Base-by-base conservation (phyloP, 2,888 invertebrate genomes). In the Stomorhina lunata region DNA sequence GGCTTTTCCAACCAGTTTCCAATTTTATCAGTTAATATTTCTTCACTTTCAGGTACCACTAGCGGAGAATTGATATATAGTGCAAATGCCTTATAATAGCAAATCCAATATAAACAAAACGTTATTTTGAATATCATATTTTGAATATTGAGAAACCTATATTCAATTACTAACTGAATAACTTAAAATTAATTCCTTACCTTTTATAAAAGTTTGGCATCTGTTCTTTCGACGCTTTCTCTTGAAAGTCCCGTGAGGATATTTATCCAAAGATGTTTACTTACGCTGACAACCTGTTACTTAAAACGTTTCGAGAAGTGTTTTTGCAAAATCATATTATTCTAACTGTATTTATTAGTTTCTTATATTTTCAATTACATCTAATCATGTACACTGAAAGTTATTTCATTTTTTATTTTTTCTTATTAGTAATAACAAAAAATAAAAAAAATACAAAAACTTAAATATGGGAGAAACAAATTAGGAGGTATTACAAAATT, bases 1-100 rank as follows among this genome's bases (percentile, higher is more conserved):
- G 88, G 81, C 15, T 68, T 76, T 34, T 40, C 10, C 48, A 82
- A 59, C 75, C 79, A 76, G 10, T 2, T 79, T 37, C 66, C 65
- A 43, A 82, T 76, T 0, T 20, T 27, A 37, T 43, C 45, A 10
- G 22, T n/a, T 25, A 66, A 12, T 37, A 79, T 59, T 9, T 79
- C 27, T 7, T 27, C 34, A 34, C 43, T 32, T 25, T 10, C 4
- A 0, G 25, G 9, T 50, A 12, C 22, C 37, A 12, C 15, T 10
- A 12, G 0, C 32, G 15, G 10, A 2, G 59, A 45, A 53, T 59
- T 76, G 1, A 50, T n/a, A 68, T 43, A 61, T 0, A 59, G 27
- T 22, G 55, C 50, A 0, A 45, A 25, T 2, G 55, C 17, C 37
- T 69, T 66, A n/a, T 48, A 48, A 27, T 27, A 22, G n/a, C 37